These are phyloP conservation scores for Chaetophractus vellerosus DNA, from an alignment of 2,797 vertebrate genomes.

Conservation along the genomic window DNA sequence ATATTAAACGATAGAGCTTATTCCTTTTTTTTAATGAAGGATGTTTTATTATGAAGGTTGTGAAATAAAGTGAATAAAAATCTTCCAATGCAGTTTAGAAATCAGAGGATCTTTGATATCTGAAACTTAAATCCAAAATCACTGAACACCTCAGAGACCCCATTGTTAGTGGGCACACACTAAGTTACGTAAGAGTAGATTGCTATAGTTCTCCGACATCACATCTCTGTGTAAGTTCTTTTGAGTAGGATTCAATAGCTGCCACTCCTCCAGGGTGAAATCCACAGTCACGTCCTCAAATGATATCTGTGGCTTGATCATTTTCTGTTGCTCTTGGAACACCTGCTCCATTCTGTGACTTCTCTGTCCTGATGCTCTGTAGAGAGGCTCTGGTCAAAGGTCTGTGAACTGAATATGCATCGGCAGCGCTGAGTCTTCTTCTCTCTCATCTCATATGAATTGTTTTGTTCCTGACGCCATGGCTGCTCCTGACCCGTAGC, in stretches of 20 bases:
- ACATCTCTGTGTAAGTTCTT: conserved; percentile 73
- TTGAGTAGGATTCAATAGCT: conserved; percentile 69
- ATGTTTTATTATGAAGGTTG: background rate
- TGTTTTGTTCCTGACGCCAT: background rate
- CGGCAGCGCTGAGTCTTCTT: background rate
- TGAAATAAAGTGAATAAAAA: conserved; percentile 10
- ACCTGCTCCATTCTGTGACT: background rate
- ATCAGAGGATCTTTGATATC: background rate
- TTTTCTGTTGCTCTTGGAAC: conserved; percentile 41
- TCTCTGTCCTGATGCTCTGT: background rate
- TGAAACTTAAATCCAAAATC: background rate
- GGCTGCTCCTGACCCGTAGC: background rate
- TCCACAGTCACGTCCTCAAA: conserved; percentile 81
- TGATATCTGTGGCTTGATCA: conserved; percentile 62
- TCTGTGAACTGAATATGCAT: background rate
- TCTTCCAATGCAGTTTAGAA: background rate
- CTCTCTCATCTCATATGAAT: background rate
- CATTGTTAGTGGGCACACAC: background rate
- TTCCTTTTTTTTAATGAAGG: background rate
- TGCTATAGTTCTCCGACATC: conserved; percentile 79
- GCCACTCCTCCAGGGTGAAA: conserved; percentile 79
- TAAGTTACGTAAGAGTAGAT: background rate
- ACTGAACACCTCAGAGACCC: background rate
- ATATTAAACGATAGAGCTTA: too few species aligned
- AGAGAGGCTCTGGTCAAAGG: background rate